A percentile compares a stretch with the other conserved stretches of the same genome.
phyloP scores from a whole-genome alignment of 2,113 vertebrate genomes.

The Electrona antarctica region DNA sequence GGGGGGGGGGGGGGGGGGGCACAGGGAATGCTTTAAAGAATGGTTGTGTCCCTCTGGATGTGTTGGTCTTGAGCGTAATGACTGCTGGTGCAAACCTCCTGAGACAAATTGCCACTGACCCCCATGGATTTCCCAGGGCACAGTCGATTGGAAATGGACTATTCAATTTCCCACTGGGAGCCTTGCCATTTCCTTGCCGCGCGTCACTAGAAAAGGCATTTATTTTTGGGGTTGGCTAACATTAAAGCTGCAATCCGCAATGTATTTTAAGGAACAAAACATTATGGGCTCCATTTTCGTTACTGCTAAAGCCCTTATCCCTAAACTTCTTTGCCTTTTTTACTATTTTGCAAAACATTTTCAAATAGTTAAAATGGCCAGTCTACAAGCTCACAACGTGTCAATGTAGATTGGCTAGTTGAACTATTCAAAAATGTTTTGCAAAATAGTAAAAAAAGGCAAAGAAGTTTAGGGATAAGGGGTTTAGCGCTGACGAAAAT shows the following conservation, averaged over 20 bases:
- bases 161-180: constrained; percentile 76
- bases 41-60: constrained; percentile 57
- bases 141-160: constrained; percentile 75
- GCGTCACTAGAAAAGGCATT: constrained; percentile 60
- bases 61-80: constrained; percentile 71
- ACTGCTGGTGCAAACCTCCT: constrained; percentile 67
- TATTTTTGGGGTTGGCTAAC: constrained; percentile 38
- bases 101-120: constrained; percentile 77
- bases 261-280: too few relatives aligned
- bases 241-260: neutral
- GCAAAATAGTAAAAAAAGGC: too few relatives aligned
- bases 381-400: too few relatives aligned
- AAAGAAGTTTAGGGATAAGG: too few relatives aligned
- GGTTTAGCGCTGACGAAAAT: too few relatives aligned
- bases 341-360: too few relatives aligned
- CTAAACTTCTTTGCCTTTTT: too few relatives aligned
- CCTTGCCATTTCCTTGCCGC: constrained; percentile 63
- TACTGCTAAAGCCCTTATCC: too few relatives aligned
- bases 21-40: constrained; percentile 55
- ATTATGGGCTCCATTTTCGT: too few relatives aligned
- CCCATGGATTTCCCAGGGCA: constrained; percentile 73
- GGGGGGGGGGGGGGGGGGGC: constrained; percentile 24
- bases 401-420: too few relatives aligned
- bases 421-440: too few relatives aligned
- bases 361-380: too few relatives aligned